phyloP scores from a whole-genome alignment of 2,797 vertebrate genomes.

The Mus minutoides region DNA sequence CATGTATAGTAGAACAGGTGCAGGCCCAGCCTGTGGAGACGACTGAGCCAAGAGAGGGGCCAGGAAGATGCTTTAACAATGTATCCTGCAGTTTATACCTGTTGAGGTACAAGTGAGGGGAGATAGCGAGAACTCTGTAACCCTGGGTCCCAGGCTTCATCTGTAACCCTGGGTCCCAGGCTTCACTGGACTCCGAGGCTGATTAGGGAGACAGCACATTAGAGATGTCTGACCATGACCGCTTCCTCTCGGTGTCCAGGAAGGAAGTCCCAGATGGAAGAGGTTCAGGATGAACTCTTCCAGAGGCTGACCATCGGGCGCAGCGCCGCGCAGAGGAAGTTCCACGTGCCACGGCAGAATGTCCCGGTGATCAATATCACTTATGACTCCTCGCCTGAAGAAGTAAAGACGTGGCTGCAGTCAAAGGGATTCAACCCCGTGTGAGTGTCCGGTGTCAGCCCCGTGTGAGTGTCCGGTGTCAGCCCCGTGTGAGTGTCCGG shows the following conservation, averaged over 20 bases:
- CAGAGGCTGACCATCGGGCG: conserved; percentile 96
- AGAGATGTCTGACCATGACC: not conserved
- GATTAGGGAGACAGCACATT: no score
- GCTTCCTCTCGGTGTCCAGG: conserved; percentile 84
- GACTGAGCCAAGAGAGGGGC: not conserved
- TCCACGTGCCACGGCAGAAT: conserved; percentile 89
- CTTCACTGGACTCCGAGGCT: not conserved
- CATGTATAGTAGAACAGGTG: not conserved
- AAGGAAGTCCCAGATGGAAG: conserved; percentile 98
- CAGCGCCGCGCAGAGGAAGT: conserved; percentile 93
- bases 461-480: conserved; percentile 92
- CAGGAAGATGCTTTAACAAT: not conserved
- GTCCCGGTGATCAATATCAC: conserved; percentile 89
- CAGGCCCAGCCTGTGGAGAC: not conserved
- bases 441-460: conserved; percentile 91
- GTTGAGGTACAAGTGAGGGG: not conserved
- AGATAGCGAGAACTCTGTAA: not conserved
- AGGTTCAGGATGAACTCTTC: conserved; percentile 97
- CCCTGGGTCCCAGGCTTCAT: not conserved
- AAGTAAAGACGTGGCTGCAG: conserved; percentile 93
- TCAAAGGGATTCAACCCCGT: conserved; percentile 95
- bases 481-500: conserved; percentile 92
- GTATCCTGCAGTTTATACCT: not conserved
- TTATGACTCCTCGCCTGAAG: conserved; percentile 92
- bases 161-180: not conserved